Percentiles rank a stretch among this genome's conserved stretches.
Conservation (phyloP, 1,140 invertebrate genomes). For the Apis laboriosa region DNA sequence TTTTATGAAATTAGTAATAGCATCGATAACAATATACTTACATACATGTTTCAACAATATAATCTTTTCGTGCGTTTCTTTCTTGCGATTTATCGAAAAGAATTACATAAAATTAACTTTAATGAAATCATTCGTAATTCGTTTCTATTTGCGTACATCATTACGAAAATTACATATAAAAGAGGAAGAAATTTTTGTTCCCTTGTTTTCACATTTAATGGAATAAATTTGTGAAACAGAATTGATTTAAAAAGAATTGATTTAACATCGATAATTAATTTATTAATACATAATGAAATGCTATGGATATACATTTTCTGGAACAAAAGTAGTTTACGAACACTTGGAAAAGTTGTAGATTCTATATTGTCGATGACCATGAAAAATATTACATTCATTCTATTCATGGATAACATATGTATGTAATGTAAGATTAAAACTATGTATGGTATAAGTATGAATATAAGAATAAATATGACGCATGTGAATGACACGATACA, state of each 20-base stretch:
- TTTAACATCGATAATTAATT: not conserved
- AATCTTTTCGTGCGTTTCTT: conserved; percentile 33
- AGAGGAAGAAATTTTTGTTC: too few species aligned
- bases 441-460: not conserved
- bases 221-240: too few species aligned
- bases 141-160: not conserved
- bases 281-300: not conserved
- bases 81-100: conserved; percentile 51
- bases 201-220: too few species aligned
- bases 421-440: conserved; percentile 7
- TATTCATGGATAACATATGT: not conserved
- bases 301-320: not conserved
- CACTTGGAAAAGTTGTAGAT: not conserved
- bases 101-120: conserved; percentile 28
- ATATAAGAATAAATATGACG: conserved; percentile 56
- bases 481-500: conserved; percentile 24
- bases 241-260: not conserved
- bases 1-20: too few species aligned
- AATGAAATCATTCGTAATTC: not conserved
- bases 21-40: not conserved
- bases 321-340: not conserved
- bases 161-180: not conserved
- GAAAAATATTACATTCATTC: conserved; percentile 34
- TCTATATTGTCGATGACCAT: not conserved
- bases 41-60: not conserved